Percentiles rank a stretch among this genome's conserved stretches.
phyloP scores from a whole-genome alignment of 2,797 vertebrate species.

The Sitta carolinensis region DNA sequence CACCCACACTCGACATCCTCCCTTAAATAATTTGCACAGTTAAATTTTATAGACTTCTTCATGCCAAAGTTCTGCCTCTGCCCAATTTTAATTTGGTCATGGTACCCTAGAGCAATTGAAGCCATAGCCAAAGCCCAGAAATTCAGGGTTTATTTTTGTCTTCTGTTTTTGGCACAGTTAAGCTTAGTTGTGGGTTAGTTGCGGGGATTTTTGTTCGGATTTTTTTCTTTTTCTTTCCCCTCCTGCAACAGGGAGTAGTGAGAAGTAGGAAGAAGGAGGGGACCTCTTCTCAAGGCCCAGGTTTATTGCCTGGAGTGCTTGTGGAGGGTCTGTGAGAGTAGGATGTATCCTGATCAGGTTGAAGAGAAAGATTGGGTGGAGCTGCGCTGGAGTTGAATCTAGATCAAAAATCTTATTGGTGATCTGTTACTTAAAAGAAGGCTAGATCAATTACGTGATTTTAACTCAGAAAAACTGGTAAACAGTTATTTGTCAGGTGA shows the following conservation, averaged over 20 bases:
- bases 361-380: neutral
- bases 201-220: neutral
- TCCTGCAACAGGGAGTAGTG: neutral
- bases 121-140: neutral
- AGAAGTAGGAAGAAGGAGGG: neutral
- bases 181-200: neutral
- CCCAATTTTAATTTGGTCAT: neutral
- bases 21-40: neutral
- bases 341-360: neutral
- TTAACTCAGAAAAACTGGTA: neutral
- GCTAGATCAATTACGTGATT: neutral
- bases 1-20: accelerated
- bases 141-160: neutral
- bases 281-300: neutral
- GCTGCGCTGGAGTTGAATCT: neutral
- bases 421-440: neutral
- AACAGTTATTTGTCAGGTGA: neutral
- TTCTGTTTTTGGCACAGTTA: neutral
- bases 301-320: neutral
- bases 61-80: neutral
- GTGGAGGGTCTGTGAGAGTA: neutral
- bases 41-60: neutral
- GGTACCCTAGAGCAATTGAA: neutral
- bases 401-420: neutral
- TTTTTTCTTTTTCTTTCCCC: neutral